phyloP scores from a whole-genome alignment of 2,113 vertebrate genomes.

The Gulo gulo region DNA sequence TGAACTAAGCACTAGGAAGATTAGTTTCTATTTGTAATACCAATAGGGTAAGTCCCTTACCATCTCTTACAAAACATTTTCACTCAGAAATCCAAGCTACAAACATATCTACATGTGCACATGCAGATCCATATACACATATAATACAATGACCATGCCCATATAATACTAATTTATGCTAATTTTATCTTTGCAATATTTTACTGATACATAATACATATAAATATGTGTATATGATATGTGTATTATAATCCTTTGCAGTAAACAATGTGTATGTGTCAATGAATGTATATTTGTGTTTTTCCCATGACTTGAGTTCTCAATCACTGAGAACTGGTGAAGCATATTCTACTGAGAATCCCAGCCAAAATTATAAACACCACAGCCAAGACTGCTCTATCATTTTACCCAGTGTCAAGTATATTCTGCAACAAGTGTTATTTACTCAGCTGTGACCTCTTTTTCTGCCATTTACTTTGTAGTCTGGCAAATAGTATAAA shows the following conservation, averaged over 20 bases:
- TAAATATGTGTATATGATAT: not conserved
- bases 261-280: not conserved
- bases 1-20: not conserved
- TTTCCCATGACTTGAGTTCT: not conserved
- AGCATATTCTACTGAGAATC: not conserved
- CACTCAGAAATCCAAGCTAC: not conserved
- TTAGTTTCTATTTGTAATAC: not conserved
- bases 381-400: not conserved
- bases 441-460: slow-evolving; percentile 41
- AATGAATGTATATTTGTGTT: not conserved
- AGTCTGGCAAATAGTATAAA: not conserved
- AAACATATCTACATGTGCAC: not conserved
- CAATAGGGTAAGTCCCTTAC: not conserved
- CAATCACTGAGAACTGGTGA: not conserved
- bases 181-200: not conserved
- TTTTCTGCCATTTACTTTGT: slow-evolving; percentile 48
- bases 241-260: not conserved
- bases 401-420: not conserved
- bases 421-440: not conserved
- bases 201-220: not conserved
- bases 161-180: not conserved
- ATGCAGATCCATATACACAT: not conserved
- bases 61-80: not conserved
- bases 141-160: not conserved
- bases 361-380: not conserved